These are phyloP conservation scores for Luehdorfia chinensis DNA, from an alignment of 1,140 invertebrate species.

Conservation along the genomic window DNA sequence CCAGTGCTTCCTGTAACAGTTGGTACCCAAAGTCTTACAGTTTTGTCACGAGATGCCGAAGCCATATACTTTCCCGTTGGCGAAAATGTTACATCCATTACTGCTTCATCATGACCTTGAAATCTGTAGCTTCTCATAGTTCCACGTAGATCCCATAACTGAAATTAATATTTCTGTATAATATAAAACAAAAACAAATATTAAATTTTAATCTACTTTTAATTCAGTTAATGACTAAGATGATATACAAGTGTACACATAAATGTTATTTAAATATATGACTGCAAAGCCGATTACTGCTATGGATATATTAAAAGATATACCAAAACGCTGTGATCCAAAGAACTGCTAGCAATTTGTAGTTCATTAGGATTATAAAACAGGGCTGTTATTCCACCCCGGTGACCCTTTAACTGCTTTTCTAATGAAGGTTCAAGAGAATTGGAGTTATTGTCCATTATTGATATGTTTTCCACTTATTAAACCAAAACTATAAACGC, in stretches of 20 bases:
- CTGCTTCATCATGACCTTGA: conserved; percentile 80
- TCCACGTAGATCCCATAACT: conserved; percentile 85
- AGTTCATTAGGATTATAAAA: conserved; percentile 86
- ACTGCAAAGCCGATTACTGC: too few species aligned
- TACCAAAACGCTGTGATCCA: conserved; percentile 86
- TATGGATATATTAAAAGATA: conserved; percentile 21
- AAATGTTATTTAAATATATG: background rate
- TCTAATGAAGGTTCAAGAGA: conserved; percentile 81
- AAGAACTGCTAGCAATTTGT: conserved; percentile 87
- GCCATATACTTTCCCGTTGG: conserved; percentile 89
- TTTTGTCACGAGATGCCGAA: conserved; percentile 89
- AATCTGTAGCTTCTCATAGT: conserved; percentile 82
- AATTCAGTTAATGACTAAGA: too few species aligned
- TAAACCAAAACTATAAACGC: background rate
- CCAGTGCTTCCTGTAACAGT: conserved; percentile 85
- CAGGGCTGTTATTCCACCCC: conserved; percentile 84
- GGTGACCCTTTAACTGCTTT: conserved; percentile 89
- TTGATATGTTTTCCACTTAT: background rate
- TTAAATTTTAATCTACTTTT: too few species aligned
- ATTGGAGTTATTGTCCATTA: conserved; percentile 36
- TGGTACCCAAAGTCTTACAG: conserved; percentile 91
- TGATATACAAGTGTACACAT: too few species aligned
- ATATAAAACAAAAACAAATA: conserved; percentile 10
- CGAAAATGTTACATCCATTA: conserved; percentile 85
- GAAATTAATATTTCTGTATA: conserved; percentile 10